Evolutionary conservation across 2,797 vertebrate genomes (phyloP), one percentile per base, ranked within the genome.

Genomic region (Peromyscus aztecus): DNA sequence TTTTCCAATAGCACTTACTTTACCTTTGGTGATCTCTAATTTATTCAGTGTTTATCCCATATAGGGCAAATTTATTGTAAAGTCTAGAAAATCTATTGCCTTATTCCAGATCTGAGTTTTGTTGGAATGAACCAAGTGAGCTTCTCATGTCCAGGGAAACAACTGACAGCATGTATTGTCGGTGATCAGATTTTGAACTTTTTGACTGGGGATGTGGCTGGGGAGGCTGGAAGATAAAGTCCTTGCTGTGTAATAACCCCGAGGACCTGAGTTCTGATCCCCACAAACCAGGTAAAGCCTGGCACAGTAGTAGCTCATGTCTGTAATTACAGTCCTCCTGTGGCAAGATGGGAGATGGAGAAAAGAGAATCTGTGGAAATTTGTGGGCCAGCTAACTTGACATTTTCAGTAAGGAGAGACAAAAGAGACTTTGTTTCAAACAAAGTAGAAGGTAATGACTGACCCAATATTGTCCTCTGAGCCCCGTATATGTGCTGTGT

Each of bases 161-260:
- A 63, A 61, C 49, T 91, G 13, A 49, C 59, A 89, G 9, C 11
- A 80, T 2, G 19, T 59, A 34, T 24, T 86, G 43, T 23, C 43
- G 52, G 57, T 21, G 69, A 76, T 69, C 93, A 78, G 49, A n/a
- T 21, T 83, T 91, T 71, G 63, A 93, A 37, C 43, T 93, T 89
- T 89, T 40, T 27, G 55, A 1, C n/a, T 82, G 7, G 24, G 55
- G 23, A 61, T 1, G 4, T 16, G n/a, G 14, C n/a, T 16, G 23
- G 37, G 23, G 71, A 61, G 55, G 40, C 1, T 1, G 23, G 17
- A 4, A 19, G 16, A 11, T 40, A 59, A 61, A 43, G 57, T 40
- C 29, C 24, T 17, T 27, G 12, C 23, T 82, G n/a, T 27, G 13
- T 16, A 61, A 61, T 16, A 61, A 61, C 14, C 13, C 19, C 16